phyloP scores from a whole-genome alignment of 2,797 vertebrate genomes.

The Vireo griseus region DNA sequence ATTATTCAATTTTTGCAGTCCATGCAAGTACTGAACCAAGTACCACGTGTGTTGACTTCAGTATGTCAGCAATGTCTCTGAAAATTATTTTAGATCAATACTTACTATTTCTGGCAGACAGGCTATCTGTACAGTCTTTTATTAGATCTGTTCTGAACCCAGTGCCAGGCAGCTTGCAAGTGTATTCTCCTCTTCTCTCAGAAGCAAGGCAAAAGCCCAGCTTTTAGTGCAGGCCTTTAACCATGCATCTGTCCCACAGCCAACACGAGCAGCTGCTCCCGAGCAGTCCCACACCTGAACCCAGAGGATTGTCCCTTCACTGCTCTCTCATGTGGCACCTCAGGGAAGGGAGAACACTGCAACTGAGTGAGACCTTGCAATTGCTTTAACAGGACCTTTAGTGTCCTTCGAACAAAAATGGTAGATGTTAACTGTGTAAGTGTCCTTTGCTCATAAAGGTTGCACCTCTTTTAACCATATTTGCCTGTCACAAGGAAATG shows the following conservation, averaged over 20 bases:
- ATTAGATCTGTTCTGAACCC: background rate
- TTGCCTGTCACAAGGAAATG: background rate
- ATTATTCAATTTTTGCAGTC: background rate
- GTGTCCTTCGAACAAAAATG: background rate
- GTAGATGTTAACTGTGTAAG: background rate
- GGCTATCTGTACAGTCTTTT: background rate
- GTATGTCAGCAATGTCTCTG: background rate
- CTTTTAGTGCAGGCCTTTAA: background rate
- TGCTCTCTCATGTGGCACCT: background rate
- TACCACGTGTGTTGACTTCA: background rate
- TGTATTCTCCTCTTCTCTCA: background rate
- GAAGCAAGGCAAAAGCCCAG: background rate
- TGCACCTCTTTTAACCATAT: background rate
- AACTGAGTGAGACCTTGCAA: background rate
- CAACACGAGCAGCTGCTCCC: background rate
- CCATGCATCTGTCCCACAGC: background rate
- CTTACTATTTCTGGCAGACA: background rate
- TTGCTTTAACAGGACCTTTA: background rate
- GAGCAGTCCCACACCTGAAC: background rate
- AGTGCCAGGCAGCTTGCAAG: background rate
- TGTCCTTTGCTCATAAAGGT: background rate
- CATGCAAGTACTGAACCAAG: background rate
- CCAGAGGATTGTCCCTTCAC: background rate
- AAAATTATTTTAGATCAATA: constrained; percentile 8
- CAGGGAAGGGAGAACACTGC: background rate